Conservation (phyloP, 2,797 vertebrate species). For the Gallinago nigripennis region DNA sequence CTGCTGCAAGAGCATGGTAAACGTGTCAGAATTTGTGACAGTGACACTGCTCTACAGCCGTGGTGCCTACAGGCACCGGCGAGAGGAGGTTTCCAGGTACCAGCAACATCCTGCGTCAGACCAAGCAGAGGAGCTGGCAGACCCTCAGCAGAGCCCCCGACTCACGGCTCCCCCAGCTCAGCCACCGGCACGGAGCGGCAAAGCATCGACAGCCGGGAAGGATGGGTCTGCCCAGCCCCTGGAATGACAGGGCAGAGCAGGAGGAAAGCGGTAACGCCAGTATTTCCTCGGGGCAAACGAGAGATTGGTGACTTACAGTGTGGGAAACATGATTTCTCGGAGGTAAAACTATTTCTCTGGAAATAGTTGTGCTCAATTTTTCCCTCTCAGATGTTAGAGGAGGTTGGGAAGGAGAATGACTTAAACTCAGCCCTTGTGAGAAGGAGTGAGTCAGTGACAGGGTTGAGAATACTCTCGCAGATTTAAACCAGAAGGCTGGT, state of each 20-base stretch:
- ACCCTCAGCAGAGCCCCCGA: background rate
- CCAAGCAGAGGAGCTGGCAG: background rate
- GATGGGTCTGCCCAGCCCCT: background rate
- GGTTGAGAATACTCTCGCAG: rapidly evolving
- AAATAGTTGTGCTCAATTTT: background rate
- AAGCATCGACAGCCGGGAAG: background rate
- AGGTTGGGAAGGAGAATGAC: background rate
- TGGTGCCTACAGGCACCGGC: background rate
- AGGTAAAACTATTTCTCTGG: background rate
- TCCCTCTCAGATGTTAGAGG: background rate
- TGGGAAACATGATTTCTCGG: background rate
- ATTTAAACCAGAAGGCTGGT: background rate
- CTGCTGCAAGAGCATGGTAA: background rate
- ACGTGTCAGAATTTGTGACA: background rate
- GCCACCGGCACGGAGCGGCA: background rate
- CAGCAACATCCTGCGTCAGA: background rate
- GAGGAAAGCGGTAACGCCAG: rapidly evolving
- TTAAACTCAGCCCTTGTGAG: background rate
- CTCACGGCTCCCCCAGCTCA: rapidly evolving
- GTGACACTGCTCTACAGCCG: background rate
- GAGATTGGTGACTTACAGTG: background rate
- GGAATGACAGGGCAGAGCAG: background rate
- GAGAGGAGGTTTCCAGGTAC: background rate
- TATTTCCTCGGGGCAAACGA: background rate
- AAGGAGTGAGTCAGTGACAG: background rate